These are phyloP conservation scores for Bellardia bayeri DNA, from an alignment of 2,888 invertebrate species.

Conservation along the genomic window DNA sequence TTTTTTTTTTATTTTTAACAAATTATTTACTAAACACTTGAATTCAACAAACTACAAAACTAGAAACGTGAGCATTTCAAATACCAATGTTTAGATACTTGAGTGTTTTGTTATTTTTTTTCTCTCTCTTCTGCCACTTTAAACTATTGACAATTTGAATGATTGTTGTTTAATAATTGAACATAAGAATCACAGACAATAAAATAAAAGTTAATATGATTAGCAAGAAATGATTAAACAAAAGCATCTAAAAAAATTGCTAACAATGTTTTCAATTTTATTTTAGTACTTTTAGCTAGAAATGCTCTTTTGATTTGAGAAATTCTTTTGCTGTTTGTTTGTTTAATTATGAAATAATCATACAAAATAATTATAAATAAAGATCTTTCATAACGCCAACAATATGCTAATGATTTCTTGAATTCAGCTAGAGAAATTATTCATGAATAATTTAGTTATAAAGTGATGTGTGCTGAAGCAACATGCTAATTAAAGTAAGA, in stretches of 20 bases:
- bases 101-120: not conserved
- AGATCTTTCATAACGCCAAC: not conserved
- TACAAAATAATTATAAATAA: conserved; percentile 11
- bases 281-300: not conserved
- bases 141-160: not conserved
- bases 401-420: not conserved
- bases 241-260: not conserved
- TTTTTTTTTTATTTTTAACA: not conserved
- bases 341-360: conserved; percentile 12
- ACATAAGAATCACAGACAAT: not conserved
- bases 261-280: too few relatives aligned
- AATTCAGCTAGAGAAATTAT: not conserved
- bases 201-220: not conserved
- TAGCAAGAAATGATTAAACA: not conserved
- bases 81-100: not conserved
- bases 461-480: conserved; percentile 7
- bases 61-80: conserved; percentile 2
- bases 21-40: not conserved
- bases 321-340: not conserved
- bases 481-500: conserved; percentile 54
- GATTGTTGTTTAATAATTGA: conserved; percentile 9
- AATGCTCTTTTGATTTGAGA: not conserved
- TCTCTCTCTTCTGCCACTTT: not conserved
- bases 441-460: conserved; percentile 47
- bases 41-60: not conserved